Evolutionary conservation across 2,113 vertebrate genomes (phyloP).

Genomic region (Theristicus caerulescens): DNA sequence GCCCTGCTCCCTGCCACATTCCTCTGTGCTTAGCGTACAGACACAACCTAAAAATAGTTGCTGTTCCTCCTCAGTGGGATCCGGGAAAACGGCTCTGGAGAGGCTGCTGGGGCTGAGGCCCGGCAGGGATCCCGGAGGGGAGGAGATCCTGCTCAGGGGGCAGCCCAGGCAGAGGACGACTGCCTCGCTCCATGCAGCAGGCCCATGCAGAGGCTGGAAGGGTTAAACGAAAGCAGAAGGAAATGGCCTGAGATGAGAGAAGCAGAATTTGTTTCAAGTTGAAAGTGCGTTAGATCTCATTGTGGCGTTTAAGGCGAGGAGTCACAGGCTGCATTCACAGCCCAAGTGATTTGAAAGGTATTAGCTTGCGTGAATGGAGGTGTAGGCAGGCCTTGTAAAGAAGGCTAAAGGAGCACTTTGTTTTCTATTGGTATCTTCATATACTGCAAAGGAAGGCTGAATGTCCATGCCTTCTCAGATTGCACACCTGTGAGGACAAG

Average conservation of each 20-base stretch:
- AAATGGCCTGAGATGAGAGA: background rate
- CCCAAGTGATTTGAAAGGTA: background rate
- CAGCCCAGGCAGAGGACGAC: no score
- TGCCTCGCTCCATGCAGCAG: fast-evolving
- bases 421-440: fast-evolving
- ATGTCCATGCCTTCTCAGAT: background rate
- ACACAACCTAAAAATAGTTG: background rate
- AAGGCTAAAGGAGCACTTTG: background rate
- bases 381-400: background rate
- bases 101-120: background rate
- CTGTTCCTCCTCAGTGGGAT: fast-evolving
- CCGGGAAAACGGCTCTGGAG: background rate
- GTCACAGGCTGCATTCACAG: background rate
- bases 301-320: background rate
- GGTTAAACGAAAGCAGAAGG: background rate
- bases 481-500: background rate
- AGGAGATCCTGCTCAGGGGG: fast-evolving
- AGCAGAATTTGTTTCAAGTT: background rate
- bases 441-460: background rate
- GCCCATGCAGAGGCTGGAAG: fast-evolving
- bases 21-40: background rate
- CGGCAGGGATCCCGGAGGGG: fast-evolving
- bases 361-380: background rate
- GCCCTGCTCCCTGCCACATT: background rate
- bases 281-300: fast-evolving